Base-by-base conservation (phyloP, 2,888 invertebrate species). In the Panopea generosa region DNA sequence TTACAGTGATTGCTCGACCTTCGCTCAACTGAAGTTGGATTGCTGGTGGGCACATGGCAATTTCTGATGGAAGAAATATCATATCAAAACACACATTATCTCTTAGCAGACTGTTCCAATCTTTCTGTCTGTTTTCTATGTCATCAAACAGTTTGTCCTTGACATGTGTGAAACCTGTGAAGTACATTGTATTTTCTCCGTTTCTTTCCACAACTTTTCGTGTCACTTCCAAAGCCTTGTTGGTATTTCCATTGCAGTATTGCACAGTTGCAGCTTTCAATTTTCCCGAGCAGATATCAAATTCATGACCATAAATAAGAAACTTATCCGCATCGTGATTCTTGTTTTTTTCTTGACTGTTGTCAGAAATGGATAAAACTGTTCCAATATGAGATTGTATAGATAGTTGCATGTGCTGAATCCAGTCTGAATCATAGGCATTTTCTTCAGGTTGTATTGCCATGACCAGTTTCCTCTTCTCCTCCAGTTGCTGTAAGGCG, bases 1-100 rank as follows among this genome's bases (percentile, higher is more conserved):
- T 55, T 1, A 55, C 27, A 16, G 9, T 29, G 2, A 55, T n/a
- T n/a, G 29, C 55, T 33, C 33, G 16, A 11, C 33, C 55, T 33
- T 55, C 55, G 29, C 55, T 29, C n/a, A 55, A 33, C 33, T 55
- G 33, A 16, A 55, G 33, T 26, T 55, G 55, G n/a, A 55, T 55
- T 7, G 55, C 55, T 9, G 55, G 55, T 29, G 18, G 55, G 33
- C 55, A 55, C 20, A 29, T 29, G n/a, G 1, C 14, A n/a, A 33
- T 33, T 18, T 55, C 55, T 33, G 55, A 27, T 55, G 55, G 55
- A n/a, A 55, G 27, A 26, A 55, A 55, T 29, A 55, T 29, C 9
- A 55, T 33, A 55, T 55, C 55, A 55, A 55, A 55, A 18, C n/a
- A 14, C 18, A 55, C 33, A 55, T 55, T 27, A n/a, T 33, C 33